phyloP scores from a whole-genome alignment of 2,888 invertebrate species.

The Caradrina kadenii region DNA sequence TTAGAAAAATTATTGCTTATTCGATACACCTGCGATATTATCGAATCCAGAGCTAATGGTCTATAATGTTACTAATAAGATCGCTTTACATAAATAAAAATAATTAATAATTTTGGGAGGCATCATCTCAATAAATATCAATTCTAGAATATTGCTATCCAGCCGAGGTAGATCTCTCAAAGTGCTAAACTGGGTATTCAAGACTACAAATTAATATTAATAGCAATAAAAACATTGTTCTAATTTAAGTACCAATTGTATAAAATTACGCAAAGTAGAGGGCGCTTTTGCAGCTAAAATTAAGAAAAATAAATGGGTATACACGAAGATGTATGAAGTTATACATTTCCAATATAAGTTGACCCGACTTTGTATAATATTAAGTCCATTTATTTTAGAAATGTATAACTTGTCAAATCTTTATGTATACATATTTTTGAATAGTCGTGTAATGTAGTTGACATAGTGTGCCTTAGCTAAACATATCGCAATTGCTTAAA shows the following conservation, averaged over 20 bases:
- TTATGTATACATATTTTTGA: constrained; percentile 33
- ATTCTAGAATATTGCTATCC: constrained; percentile 18
- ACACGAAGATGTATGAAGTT: background rate
- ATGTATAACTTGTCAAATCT: background rate
- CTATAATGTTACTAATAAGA: constrained; percentile 62
- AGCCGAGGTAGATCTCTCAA: constrained; percentile 40
- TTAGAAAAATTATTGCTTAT: constrained; percentile 9
- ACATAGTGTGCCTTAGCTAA: constrained; percentile 61
- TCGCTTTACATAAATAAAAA: constrained; percentile 61
- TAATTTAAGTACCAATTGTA: constrained; percentile 18
- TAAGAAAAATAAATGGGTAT: constrained; percentile 34
- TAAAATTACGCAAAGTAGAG: constrained; percentile 1
- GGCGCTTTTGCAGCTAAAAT: constrained; percentile 28
- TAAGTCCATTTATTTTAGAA: too few relatives aligned
- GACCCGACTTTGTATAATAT: too few relatives aligned
- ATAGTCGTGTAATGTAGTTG: constrained; percentile 39
- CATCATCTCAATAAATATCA: constrained; percentile 55
- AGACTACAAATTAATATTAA: constrained; percentile 12
- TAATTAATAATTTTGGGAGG: constrained; percentile 65
- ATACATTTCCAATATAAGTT: background rate
- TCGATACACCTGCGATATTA: constrained; percentile 50
- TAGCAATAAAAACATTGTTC: constrained; percentile 46
- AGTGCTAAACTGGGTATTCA: constrained; percentile 33
- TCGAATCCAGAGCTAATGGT: constrained; percentile 47
- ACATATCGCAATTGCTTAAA: constrained; percentile 62